Evolutionary conservation across 2,113 vertebrate species (phyloP).

Genomic region (Pedetes capensis): DNA sequence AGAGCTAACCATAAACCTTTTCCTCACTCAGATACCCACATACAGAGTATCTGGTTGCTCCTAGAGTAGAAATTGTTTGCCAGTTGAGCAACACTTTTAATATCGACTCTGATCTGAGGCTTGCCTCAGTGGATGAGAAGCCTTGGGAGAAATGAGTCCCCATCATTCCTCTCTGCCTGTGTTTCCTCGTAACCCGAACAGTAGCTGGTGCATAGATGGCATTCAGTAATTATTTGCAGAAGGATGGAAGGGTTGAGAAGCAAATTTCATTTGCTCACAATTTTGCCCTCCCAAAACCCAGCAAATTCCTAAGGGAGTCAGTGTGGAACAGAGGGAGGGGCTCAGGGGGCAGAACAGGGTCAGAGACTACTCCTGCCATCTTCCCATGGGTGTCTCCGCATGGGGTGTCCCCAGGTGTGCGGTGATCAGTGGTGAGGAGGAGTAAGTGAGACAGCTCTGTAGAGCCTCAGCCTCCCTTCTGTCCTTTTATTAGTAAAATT

Average conservation of each 20-base stretch:
- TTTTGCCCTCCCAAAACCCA: neutral
- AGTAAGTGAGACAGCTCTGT: neutral
- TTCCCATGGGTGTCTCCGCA: rapidly evolving
- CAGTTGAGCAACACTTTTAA: neutral
- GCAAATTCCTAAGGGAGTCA: neutral
- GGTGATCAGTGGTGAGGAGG: neutral
- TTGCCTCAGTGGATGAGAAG: neutral
- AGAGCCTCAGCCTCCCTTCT: neutral
- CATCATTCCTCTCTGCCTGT: rapidly evolving
- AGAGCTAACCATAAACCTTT: rapidly evolving
- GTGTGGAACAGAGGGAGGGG: rapidly evolving
- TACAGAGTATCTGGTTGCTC: neutral
- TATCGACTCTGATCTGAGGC: neutral
- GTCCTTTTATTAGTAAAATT: neutral
- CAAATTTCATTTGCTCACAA: neutral
- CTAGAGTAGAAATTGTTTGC: neutral
- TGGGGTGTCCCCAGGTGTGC: neutral
- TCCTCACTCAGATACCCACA: neutral
- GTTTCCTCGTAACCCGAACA: neutral
- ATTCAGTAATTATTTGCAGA: neutral
- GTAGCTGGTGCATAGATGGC: neutral
- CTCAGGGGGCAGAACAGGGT: neutral
- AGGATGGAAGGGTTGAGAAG: neutral
- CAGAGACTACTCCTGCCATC: neutral
- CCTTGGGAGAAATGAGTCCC: neutral